phyloP scores from a whole-genome alignment of 1,140 invertebrate species.

The Aplysia californica region DNA sequence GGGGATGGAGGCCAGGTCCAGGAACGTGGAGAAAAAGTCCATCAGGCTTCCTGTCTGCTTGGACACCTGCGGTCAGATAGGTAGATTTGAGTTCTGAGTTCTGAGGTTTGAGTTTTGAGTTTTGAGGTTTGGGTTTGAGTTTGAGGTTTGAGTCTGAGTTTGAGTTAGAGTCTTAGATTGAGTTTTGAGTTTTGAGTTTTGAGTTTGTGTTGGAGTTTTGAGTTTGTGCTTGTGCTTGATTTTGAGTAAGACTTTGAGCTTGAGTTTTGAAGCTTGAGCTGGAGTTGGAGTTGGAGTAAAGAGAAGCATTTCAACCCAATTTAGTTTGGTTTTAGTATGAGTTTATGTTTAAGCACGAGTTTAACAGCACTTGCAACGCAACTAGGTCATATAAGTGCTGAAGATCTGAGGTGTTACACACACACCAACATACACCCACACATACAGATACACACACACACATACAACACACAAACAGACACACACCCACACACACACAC shows the following conservation, averaged over 20 bases:
- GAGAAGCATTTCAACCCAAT: not conserved
- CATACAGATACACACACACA: too few species aligned
- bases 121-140: too few species aligned
- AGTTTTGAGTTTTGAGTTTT: not conserved
- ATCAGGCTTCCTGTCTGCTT: conserved; percentile 67
- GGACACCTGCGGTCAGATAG: conserved; percentile 49
- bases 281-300: not conserved
- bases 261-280: not conserved
- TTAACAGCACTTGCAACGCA: too few species aligned
- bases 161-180: not conserved
- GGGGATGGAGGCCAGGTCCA: conserved; percentile 57
- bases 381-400: too few species aligned
- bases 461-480: too few species aligned
- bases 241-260: not conserved
- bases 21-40: conserved; percentile 68
- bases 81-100: too few species aligned
- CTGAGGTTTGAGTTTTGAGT: too few species aligned
- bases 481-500: too few species aligned
- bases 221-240: not conserved
- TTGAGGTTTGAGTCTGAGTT: too few species aligned
- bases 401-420: too few species aligned
- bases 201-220: not conserved
- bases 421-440: too few species aligned
- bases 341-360: too few species aligned
- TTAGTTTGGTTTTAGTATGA: not conserved